Conservation (phyloP, 2,888 invertebrate genomes). For the Listrodromus nycthemerus region DNA sequence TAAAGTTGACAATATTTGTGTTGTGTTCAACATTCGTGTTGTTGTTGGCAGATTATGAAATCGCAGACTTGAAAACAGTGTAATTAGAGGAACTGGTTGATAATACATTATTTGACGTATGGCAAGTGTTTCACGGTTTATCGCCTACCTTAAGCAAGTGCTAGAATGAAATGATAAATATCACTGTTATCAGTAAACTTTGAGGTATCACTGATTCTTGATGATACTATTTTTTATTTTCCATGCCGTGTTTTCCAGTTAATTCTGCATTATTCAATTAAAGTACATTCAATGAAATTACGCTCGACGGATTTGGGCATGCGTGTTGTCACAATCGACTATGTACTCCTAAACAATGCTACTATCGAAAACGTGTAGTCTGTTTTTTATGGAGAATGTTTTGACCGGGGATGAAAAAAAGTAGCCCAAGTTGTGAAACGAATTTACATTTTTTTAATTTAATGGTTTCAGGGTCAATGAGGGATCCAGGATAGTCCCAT, state of each 20-base stretch:
- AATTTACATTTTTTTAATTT: not conserved
- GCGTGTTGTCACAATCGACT: too few relatives aligned
- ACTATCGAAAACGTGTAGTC: too few relatives aligned
- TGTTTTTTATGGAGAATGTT: not conserved
- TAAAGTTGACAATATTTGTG: too few relatives aligned
- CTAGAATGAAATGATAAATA: not conserved
- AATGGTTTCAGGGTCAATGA: conserved; percentile 74
- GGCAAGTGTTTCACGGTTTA: not conserved
- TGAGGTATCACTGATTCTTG: too few relatives aligned
- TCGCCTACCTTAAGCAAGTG: not conserved
- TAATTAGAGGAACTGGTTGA: not conserved
- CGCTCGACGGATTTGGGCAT: too few relatives aligned
- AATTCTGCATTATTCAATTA: not conserved
- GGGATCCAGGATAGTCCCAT: conserved; percentile 74
- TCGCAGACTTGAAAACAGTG: not conserved
- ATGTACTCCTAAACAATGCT: not conserved
- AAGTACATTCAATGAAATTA: too few relatives aligned
- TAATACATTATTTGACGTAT: not conserved
- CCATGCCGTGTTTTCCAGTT: too few relatives aligned
- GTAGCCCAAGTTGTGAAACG: not conserved
- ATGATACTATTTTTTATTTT: too few relatives aligned
- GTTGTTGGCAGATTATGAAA: not conserved
- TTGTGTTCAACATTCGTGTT: not conserved
- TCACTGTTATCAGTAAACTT: not conserved
- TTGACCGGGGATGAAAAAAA: not conserved